These are phyloP conservation scores for Heliothis virescens DNA, from an alignment of 1,140 invertebrate species.

Conservation along the genomic window DNA sequence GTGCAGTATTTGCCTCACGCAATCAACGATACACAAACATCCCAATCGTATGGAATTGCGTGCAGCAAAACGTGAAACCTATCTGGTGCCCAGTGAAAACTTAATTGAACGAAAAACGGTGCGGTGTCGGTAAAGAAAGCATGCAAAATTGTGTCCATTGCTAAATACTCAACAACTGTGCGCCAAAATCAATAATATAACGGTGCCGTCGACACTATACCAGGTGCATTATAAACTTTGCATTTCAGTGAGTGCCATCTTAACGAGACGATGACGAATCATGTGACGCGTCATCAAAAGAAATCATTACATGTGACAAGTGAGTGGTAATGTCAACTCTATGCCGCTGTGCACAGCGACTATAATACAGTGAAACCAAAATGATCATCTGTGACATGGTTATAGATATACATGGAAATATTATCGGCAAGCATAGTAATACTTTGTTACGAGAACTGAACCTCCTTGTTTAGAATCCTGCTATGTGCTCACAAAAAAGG, in stretches of 20 bases:
- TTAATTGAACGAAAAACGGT: slow-evolving; percentile 83
- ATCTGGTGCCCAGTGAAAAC: slow-evolving; percentile 82
- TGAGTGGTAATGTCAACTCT: slow-evolving; percentile 86
- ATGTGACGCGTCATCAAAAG: slow-evolving; percentile 74
- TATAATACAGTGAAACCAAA: slow-evolving; percentile 69
- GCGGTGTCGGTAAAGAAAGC: slow-evolving; percentile 85
- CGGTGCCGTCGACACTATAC: slow-evolving; percentile 88
- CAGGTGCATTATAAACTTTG: slow-evolving; percentile 87
- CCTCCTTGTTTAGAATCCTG: slow-evolving; percentile 85
- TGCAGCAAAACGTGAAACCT: slow-evolving; percentile 71
- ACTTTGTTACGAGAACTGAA: slow-evolving; percentile 81
- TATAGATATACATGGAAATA: slow-evolving; percentile 71
- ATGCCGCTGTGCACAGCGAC: slow-evolving; percentile 65
- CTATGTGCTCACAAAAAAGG: slow-evolving; percentile 83
- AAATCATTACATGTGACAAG: slow-evolving; percentile 90
- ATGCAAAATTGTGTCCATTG: slow-evolving; percentile 86
- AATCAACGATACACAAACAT: slow-evolving; percentile 54
- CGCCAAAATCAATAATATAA: slow-evolving; percentile 87
- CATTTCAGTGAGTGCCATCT: slow-evolving; percentile 88
- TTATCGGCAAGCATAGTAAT: slow-evolving; percentile 83
- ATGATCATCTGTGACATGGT: slow-evolving; percentile 65
- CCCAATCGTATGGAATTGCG: slow-evolving; percentile 54
- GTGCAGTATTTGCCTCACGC: slow-evolving; percentile 70
- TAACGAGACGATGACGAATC: slow-evolving; percentile 69
- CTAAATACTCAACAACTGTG: slow-evolving; percentile 87